Percentiles rank a stretch among this genome's conserved stretches.
phyloP scores from a whole-genome alignment of 2,888 invertebrate species.

The Pristionchus mayeri region DNA sequence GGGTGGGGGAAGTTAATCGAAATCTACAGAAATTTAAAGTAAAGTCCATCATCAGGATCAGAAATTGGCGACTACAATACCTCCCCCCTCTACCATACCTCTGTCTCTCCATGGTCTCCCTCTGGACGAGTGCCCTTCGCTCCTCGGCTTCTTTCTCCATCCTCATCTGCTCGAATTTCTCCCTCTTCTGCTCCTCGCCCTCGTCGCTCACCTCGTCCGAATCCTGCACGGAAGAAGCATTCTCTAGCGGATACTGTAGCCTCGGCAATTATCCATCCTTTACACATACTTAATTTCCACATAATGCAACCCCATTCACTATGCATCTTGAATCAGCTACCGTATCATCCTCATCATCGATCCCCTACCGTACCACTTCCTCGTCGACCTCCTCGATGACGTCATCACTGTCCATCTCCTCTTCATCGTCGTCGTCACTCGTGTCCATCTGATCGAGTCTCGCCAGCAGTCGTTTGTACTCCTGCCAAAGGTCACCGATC shows the following conservation, averaged over 20 bases:
- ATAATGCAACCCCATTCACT: too few relatives aligned
- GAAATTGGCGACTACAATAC: too few relatives aligned
- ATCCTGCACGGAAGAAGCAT: conserved; percentile 21
- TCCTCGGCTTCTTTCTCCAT: neutral
- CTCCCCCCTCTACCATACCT: neutral
- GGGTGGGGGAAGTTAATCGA: too few relatives aligned
- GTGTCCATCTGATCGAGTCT: conserved; percentile 36
- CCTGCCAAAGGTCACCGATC: conserved; percentile 1
- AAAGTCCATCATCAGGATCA: too few relatives aligned
- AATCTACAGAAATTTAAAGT: too few relatives aligned
- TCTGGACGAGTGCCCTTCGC: neutral
- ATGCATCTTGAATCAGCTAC: too few relatives aligned
- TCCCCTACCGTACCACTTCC: conserved; percentile 20
- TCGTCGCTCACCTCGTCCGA: conserved; percentile 28
- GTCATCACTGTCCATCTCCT: conserved; percentile 33
- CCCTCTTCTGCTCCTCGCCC: neutral
- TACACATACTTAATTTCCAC: too few relatives aligned
- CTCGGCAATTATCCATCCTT: neutral
- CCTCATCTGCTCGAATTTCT: neutral
- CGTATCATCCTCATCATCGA: too few relatives aligned
- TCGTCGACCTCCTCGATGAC: conserved; percentile 11
- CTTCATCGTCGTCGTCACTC: conserved; percentile 4
- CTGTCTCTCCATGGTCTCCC: neutral
- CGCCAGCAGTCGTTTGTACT: conserved; percentile 48
- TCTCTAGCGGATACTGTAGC: too few relatives aligned